phyloP scores from a whole-genome alignment of 2,888 invertebrate genomes.

The Sicus ferrugineus region DNA sequence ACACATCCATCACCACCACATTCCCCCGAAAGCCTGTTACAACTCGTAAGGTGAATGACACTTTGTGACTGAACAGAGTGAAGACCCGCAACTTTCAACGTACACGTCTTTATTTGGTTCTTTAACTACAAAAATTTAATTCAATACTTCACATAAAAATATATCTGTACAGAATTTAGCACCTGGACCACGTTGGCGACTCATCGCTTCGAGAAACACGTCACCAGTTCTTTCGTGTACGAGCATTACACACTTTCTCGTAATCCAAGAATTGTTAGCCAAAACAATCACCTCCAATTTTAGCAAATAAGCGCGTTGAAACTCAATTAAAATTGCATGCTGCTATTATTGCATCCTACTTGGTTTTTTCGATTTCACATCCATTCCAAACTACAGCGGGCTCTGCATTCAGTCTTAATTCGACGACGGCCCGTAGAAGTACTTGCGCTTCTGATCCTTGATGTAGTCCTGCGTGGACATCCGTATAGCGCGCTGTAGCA shows the following conservation, averaged over 20 bases:
- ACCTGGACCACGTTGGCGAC: no score
- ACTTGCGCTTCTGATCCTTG: conserved; percentile 62
- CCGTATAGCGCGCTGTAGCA: conserved; percentile 63
- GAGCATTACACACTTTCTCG: not conserved
- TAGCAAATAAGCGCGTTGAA: no score
- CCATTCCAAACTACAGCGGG: not conserved
- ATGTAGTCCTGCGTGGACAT: conserved; percentile 64
- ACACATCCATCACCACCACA: no score
- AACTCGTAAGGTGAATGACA: no score
- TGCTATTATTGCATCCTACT: no score
- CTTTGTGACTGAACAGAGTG: no score
- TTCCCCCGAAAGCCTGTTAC: no score
- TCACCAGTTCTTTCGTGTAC: not conserved
- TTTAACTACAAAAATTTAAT: conserved; percentile 1
- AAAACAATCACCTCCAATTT: no score
- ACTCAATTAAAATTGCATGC: no score
- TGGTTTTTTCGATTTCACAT: conserved; percentile 6
- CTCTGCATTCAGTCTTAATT: not conserved
- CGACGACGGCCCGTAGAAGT: conserved; percentile 57
- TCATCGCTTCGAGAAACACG: no score
- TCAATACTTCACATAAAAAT: conserved; percentile 5
- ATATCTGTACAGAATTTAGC: conserved; percentile 9
- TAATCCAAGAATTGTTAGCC: no score
- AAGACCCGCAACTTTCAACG: no score
- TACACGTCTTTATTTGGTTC: not conserved